Evolutionary conservation across 2,888 invertebrate genomes (phyloP).

Genomic region (Eupsilia transversa): DNA sequence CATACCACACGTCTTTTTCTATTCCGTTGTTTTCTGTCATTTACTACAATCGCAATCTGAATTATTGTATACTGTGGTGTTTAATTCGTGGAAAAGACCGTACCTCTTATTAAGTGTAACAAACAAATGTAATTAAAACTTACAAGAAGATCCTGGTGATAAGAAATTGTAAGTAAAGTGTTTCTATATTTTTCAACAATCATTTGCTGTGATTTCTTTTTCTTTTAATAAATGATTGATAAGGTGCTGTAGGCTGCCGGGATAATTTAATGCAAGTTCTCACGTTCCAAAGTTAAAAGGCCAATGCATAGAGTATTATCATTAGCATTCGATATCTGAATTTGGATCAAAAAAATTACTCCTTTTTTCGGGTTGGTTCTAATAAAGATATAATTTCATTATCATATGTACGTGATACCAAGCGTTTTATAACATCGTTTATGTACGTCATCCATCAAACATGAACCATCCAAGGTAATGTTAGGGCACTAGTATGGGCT

Average conservation of each 20-base stretch:
- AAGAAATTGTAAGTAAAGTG: slow-evolving; percentile 80
- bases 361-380: slow-evolving; percentile 53
- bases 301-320: slow-evolving; percentile 9
- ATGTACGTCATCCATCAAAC: slow-evolving; percentile 68
- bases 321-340: slow-evolving; percentile 41
- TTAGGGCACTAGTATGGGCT: slow-evolving; percentile 73
- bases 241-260: slow-evolving; percentile 32
- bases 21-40: slow-evolving; percentile 87
- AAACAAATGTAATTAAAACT: slow-evolving; percentile 68
- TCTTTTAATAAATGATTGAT: slow-evolving; percentile 59
- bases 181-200: slow-evolving; percentile 70
- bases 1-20: slow-evolving; percentile 85
- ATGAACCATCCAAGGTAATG: slow-evolving; percentile 80
- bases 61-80: slow-evolving; percentile 74
- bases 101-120: slow-evolving; percentile 77
- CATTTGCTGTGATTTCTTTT: slow-evolving; percentile 78
- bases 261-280: slow-evolving; percentile 31
- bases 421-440: slow-evolving; percentile 64
- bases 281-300: slow-evolving; percentile 13
- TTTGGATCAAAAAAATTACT: slow-evolving; percentile 56
- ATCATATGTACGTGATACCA: slow-evolving; percentile 71
- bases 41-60: slow-evolving; percentile 79
- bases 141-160: slow-evolving; percentile 68
- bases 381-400: slow-evolving; percentile 69
- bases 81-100: slow-evolving; percentile 75